phyloP scores from a whole-genome alignment of 2,113 vertebrate genomes.

The Macrotus californicus region DNA sequence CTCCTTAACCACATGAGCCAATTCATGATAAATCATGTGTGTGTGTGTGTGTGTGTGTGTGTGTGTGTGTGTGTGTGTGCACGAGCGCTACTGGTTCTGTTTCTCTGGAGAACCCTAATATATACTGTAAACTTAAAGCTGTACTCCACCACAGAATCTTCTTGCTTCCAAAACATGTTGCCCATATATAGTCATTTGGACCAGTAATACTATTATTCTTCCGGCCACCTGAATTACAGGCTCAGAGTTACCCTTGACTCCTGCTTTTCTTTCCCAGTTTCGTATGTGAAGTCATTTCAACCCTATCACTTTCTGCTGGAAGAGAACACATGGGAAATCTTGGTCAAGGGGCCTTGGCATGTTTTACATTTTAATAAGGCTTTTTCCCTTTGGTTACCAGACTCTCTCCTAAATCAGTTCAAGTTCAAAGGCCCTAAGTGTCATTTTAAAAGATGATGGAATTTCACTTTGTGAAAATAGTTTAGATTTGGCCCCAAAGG shows the following conservation, averaged over 20 bases:
- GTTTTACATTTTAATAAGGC: background rate
- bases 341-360: background rate
- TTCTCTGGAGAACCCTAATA: background rate
- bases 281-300: background rate
- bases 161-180: background rate
- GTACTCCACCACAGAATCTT: background rate
- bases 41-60: accelerated
- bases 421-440: background rate
- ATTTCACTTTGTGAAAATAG: background rate
- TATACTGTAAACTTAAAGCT: background rate
- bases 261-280: background rate
- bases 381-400: background rate
- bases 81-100: background rate
- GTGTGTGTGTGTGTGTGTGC: background rate
- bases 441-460: background rate
- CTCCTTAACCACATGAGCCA: background rate
- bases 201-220: background rate
- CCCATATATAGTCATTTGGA: background rate
- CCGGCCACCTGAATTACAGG: background rate
- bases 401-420: background rate
- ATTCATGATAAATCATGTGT: background rate
- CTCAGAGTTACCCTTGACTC: background rate
- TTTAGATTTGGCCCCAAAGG: background rate
- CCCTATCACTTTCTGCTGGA: background rate
- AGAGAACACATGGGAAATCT: background rate